phyloP scores from a whole-genome alignment of 2,797 vertebrate genomes.

The Danio jaintianensis region DNA sequence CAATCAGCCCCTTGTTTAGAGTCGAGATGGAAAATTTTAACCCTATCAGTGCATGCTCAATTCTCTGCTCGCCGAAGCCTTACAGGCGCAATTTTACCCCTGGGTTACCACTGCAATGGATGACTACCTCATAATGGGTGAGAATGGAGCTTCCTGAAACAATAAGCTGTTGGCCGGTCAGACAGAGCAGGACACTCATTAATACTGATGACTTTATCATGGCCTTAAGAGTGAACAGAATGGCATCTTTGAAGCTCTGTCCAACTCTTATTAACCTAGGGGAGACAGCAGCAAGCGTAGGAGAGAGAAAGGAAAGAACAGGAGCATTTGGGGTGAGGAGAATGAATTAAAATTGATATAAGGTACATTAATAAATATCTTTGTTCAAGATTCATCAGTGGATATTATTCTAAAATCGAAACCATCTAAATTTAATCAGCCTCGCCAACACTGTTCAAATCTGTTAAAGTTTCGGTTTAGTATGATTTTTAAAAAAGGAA shows the following conservation, averaged over 20 bases:
- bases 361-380: background rate
- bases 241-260: slow-evolving; percentile 73
- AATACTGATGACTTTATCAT: slow-evolving; percentile 73
- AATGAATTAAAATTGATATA: background rate
- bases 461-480: background rate
- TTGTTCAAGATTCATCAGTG: background rate
- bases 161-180: slow-evolving; percentile 65
- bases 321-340: background rate
- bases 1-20: slow-evolving; percentile 66
- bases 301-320: background rate
- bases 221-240: slow-evolving; percentile 71
- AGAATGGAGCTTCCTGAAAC: slow-evolving; percentile 70
- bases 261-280: background rate
- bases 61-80: slow-evolving; percentile 66
- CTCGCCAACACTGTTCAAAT: background rate
- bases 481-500: background rate
- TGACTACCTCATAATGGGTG: slow-evolving; percentile 75
- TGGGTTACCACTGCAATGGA: slow-evolving; percentile 67
- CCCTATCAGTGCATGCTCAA: slow-evolving; percentile 62
- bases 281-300: background rate
- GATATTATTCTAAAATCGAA: background rate
- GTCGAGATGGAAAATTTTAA: slow-evolving; percentile 58
- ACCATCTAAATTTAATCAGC: background rate
- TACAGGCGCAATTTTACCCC: slow-evolving; percentile 69
- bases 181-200: slow-evolving; percentile 70